Conservation (phyloP, 53 echinoderm and acorn worm species). For the Luidia sarsii region DNA sequence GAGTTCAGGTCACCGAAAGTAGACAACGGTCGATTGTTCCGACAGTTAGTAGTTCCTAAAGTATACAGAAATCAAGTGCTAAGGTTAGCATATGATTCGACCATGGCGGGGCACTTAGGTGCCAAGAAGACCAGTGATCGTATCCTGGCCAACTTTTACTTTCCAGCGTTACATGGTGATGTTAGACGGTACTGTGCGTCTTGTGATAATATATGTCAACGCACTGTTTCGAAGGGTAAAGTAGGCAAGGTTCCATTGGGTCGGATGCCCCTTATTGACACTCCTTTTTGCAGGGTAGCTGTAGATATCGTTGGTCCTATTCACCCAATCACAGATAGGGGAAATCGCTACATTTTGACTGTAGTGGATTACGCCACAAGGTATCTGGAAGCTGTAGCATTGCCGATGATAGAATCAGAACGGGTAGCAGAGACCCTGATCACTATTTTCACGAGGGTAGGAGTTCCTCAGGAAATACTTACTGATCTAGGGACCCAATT, state of each 20-base stretch:
- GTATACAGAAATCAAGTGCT: slow-evolving; percentile 20
- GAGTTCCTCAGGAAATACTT: slow-evolving; percentile 36
- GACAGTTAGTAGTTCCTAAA: slow-evolving; percentile 50
- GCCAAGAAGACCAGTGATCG: slow-evolving; percentile 45
- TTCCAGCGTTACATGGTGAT: slow-evolving; percentile 51
- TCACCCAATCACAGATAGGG: slow-evolving; percentile 24
- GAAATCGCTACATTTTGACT: slow-evolving; percentile 50
- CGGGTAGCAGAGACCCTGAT: slow-evolving; percentile 46
- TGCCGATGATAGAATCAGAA: slow-evolving; percentile 30
- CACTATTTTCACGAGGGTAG: slow-evolving; percentile 21
- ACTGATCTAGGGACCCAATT: slow-evolving; percentile 58
- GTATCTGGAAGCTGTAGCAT: slow-evolving; percentile 55
- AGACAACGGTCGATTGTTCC: neutral
- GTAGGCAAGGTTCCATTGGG: slow-evolving; percentile 50
- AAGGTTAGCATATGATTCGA: too few relatives aligned
- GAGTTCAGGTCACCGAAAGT: slow-evolving; percentile 18
- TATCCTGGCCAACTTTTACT: slow-evolving; percentile 40
- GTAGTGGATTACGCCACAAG: slow-evolving; percentile 49
- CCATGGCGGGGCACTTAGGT: too few relatives aligned
- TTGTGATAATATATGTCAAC: slow-evolving; percentile 56
- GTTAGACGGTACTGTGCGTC: slow-evolving; percentile 40
- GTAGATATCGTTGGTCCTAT: slow-evolving; percentile 61
- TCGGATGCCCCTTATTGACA: slow-evolving; percentile 45
- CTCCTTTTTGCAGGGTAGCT: slow-evolving; percentile 45
- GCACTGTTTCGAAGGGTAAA: slow-evolving; percentile 46